phyloP scores from a whole-genome alignment of 1,140 invertebrate genomes.

The Aphis gossypii region DNA sequence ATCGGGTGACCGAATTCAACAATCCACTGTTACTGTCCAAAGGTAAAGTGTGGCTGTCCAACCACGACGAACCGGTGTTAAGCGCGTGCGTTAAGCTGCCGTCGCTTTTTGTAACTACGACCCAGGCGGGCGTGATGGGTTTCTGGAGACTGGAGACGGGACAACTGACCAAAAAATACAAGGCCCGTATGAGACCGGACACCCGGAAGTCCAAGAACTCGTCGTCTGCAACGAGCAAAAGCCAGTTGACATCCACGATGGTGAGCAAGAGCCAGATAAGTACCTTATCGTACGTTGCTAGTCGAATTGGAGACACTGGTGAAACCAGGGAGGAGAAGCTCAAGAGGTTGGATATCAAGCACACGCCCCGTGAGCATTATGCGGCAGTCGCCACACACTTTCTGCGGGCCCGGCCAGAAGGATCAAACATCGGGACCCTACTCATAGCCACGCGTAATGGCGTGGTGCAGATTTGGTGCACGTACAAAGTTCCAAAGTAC shows the following conservation, averaged over 20 bases:
- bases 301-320: background rate
- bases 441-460: constrained; percentile 42
- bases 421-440: background rate
- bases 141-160: constrained; percentile 80
- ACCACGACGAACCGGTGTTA: constrained; percentile 78
- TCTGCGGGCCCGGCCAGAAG: background rate
- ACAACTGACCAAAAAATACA: constrained; percentile 68
- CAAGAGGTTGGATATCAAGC: background rate
- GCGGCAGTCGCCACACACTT: background rate
- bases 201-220: background rate
- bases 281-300: background rate
- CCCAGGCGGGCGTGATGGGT: constrained; percentile 78
- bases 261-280: background rate
- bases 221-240: background rate
- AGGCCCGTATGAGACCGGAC: background rate
- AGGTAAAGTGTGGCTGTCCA: constrained; percentile 71
- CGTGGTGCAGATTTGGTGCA: constrained; percentile 45
- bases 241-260: background rate
- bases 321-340: background rate
- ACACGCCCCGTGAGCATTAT: background rate
- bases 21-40: constrained; percentile 68
- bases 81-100: constrained; percentile 69
- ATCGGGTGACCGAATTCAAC: constrained; percentile 73
- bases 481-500: background rate
- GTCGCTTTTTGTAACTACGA: constrained; percentile 72